These are phyloP conservation scores for Papilio helenus DNA, from an alignment of 1,140 invertebrate species.

Conservation along the genomic window DNA sequence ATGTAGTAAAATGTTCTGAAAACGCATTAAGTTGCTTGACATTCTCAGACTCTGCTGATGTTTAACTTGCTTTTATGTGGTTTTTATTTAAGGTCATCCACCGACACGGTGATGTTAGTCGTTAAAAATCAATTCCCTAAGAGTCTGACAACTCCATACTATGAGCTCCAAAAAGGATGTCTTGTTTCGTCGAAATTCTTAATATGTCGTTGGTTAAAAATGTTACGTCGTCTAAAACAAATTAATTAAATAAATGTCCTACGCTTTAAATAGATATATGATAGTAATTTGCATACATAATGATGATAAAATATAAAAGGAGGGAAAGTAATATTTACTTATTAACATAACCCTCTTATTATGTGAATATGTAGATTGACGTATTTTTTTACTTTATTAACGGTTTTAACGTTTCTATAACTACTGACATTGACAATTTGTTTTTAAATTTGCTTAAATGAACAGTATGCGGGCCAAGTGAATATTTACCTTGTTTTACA, in stretches of 20 bases:
- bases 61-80: not conserved
- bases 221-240: too few species aligned
- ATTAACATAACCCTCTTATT: not conserved
- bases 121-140: slow-evolving; percentile 64
- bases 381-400: not conserved
- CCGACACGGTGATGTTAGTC: slow-evolving; percentile 43
- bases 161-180: not conserved
- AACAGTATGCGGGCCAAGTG: not conserved
- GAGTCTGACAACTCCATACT: slow-evolving; percentile 56
- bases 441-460: not conserved
- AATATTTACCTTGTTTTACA: not conserved
- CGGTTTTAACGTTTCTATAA: slow-evolving; percentile 2
- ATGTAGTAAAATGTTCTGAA: not conserved
- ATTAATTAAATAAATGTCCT: not conserved
- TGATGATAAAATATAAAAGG: slow-evolving; percentile 1
- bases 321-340: not conserved
- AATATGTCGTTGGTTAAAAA: too few species aligned
- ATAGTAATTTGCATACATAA: not conserved
- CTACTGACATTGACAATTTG: not conserved
- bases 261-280: not conserved
- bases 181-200: too few species aligned
- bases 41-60: not conserved
- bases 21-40: not conserved
- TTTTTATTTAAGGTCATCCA: slow-evolving; percentile 47
- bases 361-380: slow-evolving; percentile 1